These are phyloP conservation scores for Colletes collaris DNA, from an alignment of 2,888 invertebrate species.

Conservation along the genomic window DNA sequence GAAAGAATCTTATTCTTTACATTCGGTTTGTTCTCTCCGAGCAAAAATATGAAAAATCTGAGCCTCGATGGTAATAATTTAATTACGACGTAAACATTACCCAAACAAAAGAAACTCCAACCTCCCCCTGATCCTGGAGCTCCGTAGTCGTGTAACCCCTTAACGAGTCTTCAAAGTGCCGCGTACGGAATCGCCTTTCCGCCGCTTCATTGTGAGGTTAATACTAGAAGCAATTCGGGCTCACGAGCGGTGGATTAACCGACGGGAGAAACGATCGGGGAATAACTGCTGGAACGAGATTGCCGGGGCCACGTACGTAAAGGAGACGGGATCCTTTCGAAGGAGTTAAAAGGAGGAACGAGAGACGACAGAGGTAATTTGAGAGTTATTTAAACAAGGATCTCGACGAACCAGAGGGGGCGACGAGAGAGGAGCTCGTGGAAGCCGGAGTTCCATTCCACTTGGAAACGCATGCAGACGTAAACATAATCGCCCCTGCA, in stretches of 20 bases:
- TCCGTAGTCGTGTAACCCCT: no score
- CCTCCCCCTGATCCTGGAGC: no score
- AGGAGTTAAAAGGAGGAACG: conserved; percentile 44
- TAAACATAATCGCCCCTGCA: conserved; percentile 75
- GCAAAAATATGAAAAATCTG: no score
- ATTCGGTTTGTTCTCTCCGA: no score
- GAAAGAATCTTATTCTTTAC: no score
- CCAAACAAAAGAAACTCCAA: no score
- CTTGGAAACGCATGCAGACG: conserved; percentile 71
- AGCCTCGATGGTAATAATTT: no score
- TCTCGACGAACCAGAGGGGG: conserved; percentile 4
- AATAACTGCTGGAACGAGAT: conserved; percentile 50
- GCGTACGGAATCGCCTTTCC: conserved; percentile 37
- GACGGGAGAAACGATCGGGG: conserved; percentile 44
- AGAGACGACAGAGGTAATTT: conserved; percentile 70
- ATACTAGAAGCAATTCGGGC: conserved; percentile 28
- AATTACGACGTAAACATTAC: no score
- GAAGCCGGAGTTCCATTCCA: conserved; percentile 61
- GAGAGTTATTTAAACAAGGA: conserved; percentile 76
- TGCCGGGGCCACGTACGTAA: conserved; percentile 35
- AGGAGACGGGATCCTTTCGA: conserved; percentile 40
- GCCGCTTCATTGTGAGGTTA: conserved; percentile 33
- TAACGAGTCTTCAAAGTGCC: conserved; percentile 25
- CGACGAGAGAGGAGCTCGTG: conserved; percentile 20
- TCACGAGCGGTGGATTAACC: conserved; percentile 32